phyloP scores from a whole-genome alignment of 2,888 invertebrate species.

The Cylloceria caligata region DNA sequence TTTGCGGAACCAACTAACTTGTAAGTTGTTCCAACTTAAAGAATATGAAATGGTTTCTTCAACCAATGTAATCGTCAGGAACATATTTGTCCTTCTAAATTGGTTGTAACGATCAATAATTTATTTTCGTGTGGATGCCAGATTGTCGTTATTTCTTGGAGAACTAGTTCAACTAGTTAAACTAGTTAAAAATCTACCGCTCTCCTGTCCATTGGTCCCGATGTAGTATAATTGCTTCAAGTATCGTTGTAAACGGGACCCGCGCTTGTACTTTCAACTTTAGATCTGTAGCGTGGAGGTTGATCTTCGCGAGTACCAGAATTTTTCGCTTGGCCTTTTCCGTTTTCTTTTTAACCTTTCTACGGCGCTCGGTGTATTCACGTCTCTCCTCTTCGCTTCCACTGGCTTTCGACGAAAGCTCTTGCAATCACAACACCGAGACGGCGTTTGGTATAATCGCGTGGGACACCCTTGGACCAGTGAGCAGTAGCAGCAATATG shows the following conservation, averaged over 20 bases:
- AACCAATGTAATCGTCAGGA: no score
- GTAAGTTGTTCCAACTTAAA: no score
- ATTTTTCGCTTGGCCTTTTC: slow-evolving; percentile 25
- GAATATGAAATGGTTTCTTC: no score
- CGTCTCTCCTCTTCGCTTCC: slow-evolving; percentile 33
- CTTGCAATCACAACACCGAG: slow-evolving; percentile 31
- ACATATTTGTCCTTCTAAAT: no score
- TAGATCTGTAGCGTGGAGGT: background rate
- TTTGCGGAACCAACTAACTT: no score
- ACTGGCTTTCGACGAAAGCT: slow-evolving; percentile 19
- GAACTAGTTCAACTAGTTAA: no score
- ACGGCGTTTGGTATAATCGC: slow-evolving; percentile 49
- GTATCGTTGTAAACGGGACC: background rate
- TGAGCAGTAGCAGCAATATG: slow-evolving; percentile 10
- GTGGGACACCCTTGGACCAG: slow-evolving; percentile 44
- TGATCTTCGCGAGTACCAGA: slow-evolving; percentile 29
- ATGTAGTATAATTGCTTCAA: slow-evolving; percentile 12
- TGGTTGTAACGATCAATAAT: no score
- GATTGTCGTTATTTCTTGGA: background rate
- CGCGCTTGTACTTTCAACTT: slow-evolving; percentile 25
- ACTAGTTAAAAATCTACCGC: slow-evolving; percentile 28
- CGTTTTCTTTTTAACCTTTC: slow-evolving; percentile 12
- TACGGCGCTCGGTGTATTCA: slow-evolving; percentile 1
- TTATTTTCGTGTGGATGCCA: no score
- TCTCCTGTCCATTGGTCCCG: background rate